Evolutionary conservation across 2,113 vertebrate genomes (phyloP).

Genomic region (Symphodus melops): DNA sequence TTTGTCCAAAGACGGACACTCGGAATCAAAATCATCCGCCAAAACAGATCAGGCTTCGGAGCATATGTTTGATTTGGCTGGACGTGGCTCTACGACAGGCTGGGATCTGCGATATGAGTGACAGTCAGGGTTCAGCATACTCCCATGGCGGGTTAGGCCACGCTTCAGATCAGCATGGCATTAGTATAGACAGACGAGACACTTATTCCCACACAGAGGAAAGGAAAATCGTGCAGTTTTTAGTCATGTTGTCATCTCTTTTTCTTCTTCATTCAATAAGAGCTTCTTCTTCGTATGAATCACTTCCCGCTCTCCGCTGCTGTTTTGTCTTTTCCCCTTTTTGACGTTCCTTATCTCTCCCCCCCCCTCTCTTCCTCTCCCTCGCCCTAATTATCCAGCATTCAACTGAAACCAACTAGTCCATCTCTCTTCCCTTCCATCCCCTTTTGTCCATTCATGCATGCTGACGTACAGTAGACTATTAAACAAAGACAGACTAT

Average conservation of each 20-base stretch:
- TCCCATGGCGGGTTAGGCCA: conserved; percentile 16
- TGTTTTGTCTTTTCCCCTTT: conserved; percentile 68
- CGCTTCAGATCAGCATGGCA: conserved; percentile 21
- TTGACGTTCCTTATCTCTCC: conserved; percentile 64
- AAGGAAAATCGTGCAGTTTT: background rate
- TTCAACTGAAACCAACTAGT: conserved; percentile 60
- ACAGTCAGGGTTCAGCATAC: conserved; percentile 29
- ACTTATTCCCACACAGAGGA: conserved; percentile 3
- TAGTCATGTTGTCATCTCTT: background rate
- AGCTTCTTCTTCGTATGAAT: conserved; percentile 61
- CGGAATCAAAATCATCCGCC: too few relatives aligned
- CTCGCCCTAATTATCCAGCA: conserved; percentile 59
- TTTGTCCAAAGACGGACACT: too few relatives aligned
- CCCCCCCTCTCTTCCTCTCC: conserved; percentile 5
- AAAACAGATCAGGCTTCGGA: too few relatives aligned
- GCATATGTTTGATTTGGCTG: background rate
- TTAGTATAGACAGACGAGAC: conserved; percentile 12
- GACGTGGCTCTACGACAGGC: background rate
- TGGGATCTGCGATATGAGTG: conserved; percentile 4
- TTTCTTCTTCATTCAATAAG: conserved; percentile 59
- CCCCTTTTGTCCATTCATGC: conserved; percentile 3
- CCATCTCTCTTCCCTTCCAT: conserved; percentile 28
- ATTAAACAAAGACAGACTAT: conserved; percentile 44
- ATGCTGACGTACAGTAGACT: conserved; percentile 53
- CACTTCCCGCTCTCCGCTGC: conserved; percentile 48